Evolutionary conservation across 2,888 invertebrate genomes (phyloP), one percentile per base, ranked within the genome.

Genomic region (Pristionchus fissidentatus): DNA sequence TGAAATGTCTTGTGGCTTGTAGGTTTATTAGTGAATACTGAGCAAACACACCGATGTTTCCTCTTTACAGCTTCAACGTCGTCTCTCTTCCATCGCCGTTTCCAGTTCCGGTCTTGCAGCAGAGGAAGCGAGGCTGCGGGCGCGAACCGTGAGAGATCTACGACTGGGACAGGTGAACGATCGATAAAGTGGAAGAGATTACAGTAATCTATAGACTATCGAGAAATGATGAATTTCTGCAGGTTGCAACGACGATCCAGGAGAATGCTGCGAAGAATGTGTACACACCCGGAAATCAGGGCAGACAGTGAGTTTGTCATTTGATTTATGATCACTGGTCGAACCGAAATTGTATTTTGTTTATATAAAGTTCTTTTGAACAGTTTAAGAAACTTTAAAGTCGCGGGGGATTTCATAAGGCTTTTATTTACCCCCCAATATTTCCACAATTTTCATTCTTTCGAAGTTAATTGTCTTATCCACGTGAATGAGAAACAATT

Each of bases 221-320:
- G 32, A 8, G 15, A 4, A 35, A 66, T 41, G 29, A 26, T 19
- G 13, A 41, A 66, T 43, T 3, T 26, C 35, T 57, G 26, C 57
- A 79, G 79, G 57, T 79, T n/a, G 57, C 57, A n/a, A 79, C 79
- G 26, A n/a, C 49, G 49, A 77, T 77, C 26, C 75, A 77, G 10
- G 75, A 77, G 10, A 77, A 52, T 49, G 49, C 49, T 32, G 75
- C 49, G 22, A 46, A 52, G 49, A 77, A 77, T 49, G 46, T 77
- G 46, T 77, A 77, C 75, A 77, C 75, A 32, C 19, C 26, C 8
- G 41, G 32, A 46, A 77, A 77, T 26, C 75, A 77, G 49, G 49
- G 75, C 19, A 46, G 75, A 49, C 75, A 49, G 75, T 77, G 49
- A 52, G 75, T 77, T 49, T 15, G 13, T n/a, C n/a, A n/a, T n/a